phyloP scores from a whole-genome alignment of 2,113 vertebrate species.

The Mormyrus lacerda region DNA sequence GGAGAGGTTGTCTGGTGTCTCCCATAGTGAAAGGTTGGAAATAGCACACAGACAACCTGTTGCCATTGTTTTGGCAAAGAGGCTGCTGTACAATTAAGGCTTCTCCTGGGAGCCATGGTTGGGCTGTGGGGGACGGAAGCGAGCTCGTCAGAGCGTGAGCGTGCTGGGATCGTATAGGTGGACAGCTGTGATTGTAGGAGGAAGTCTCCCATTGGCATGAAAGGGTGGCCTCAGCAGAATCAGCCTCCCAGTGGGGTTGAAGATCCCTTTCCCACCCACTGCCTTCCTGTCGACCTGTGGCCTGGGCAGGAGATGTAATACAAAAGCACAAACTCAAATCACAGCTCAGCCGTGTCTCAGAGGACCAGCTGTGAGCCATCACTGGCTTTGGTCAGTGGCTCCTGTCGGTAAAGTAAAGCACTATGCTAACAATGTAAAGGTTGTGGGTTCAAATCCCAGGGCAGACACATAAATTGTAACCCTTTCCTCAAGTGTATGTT shows the following conservation, averaged over 20 bases:
- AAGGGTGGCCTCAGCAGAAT: neutral
- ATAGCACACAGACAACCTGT: neutral
- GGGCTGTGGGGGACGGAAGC: neutral
- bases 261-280: neutral
- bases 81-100: neutral
- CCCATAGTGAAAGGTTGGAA: neutral
- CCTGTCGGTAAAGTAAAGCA: neutral
- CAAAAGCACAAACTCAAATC: neutral
- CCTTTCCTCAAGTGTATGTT: neutral
- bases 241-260: neutral
- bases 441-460: neutral
- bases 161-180: neutral
- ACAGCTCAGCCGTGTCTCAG: neutral
- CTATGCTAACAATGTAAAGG: neutral
- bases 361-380: neutral
- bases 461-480: neutral
- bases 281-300: neutral
- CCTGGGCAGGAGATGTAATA: neutral
- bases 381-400: neutral
- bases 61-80: neutral
- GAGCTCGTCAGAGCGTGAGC: neutral
- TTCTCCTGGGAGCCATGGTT: neutral
- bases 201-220: neutral
- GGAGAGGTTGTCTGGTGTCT: neutral
- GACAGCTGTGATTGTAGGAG: neutral